These are phyloP conservation scores for Gnatocerus cornutus DNA, from an alignment of 2,888 invertebrate genomes.

Conservation along the genomic window DNA sequence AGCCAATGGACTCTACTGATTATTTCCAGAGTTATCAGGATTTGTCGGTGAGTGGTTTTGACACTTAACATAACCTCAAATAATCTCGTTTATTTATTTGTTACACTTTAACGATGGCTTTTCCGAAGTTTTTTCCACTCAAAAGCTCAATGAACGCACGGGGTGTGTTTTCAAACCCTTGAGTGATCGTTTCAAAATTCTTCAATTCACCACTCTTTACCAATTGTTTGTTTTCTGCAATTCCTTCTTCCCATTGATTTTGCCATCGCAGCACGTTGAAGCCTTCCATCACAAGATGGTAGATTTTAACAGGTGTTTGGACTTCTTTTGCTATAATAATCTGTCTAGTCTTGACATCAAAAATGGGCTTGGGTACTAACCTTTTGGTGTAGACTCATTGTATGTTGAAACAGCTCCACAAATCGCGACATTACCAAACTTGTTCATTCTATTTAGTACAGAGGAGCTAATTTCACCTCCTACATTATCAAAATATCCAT, in stretches of 20 bases:
- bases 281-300: constrained; percentile 78
- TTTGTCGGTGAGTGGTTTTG: constrained; percentile 77
- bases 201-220: constrained; percentile 79
- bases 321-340: constrained; percentile 69
- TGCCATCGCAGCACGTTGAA: constrained; percentile 74
- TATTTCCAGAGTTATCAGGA: constrained; percentile 85
- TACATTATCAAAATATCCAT: constrained; percentile 86
- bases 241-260: constrained; percentile 76
- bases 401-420: constrained; percentile 82
- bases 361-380: constrained; percentile 11
- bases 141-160: constrained; percentile 78
- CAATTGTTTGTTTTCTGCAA: constrained; percentile 76
- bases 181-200: constrained; percentile 78
- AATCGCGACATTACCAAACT: constrained; percentile 77
- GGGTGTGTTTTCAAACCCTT: constrained; percentile 80
- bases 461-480: constrained; percentile 79
- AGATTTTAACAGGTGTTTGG: constrained; percentile 74
- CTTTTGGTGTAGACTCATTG: constrained; percentile 66
- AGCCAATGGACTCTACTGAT: constrained; percentile 65
- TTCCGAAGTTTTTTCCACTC: constrained; percentile 80
- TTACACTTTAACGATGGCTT: constrained; percentile 78
- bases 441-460: constrained; percentile 78
- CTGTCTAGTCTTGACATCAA: not conserved
- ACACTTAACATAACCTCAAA: constrained; percentile 38
- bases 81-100: constrained; percentile 24